Evolutionary conservation across 2,888 invertebrate genomes (phyloP).

Genomic region (Linyphia triangularis): DNA sequence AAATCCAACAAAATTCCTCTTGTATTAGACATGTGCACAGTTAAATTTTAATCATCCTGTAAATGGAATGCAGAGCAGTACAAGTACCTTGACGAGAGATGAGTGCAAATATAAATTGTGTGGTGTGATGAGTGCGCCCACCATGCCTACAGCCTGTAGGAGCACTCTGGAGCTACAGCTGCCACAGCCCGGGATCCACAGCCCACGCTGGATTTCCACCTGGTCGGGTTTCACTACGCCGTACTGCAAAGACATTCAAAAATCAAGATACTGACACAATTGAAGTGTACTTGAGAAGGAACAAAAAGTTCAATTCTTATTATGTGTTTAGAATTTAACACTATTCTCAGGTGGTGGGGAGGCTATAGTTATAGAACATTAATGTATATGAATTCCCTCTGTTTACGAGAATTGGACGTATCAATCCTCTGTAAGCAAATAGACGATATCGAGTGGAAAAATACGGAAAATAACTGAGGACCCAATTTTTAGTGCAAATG

Average conservation of each 20-base stretch:
- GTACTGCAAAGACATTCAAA: conserved; percentile 82
- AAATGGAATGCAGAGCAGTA: too few relatives aligned
- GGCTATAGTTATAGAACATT: too few relatives aligned
- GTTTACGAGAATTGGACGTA: too few relatives aligned
- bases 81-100: conserved; percentile 92
- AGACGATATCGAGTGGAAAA: too few relatives aligned
- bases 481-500: too few relatives aligned
- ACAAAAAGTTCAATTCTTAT: background rate
- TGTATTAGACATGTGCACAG: too few relatives aligned
- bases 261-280: background rate
- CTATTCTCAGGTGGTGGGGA: background rate
- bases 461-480: too few relatives aligned
- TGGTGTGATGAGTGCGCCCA: conserved; percentile 95
- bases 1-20: too few relatives aligned
- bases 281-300: background rate
- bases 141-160: conserved; percentile 88
- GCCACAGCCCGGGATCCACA: conserved; percentile 77
- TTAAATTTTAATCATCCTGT: too few relatives aligned
- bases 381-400: too few relatives aligned
- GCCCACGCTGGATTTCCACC: conserved; percentile 86
- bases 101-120: conserved; percentile 95
- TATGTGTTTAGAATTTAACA: background rate
- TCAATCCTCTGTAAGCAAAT: too few relatives aligned
- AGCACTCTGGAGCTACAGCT: conserved; percentile 75
- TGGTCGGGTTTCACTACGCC: conserved; percentile 86